phyloP scores from a whole-genome alignment of 2,113 vertebrate species.

The Centrocercus urophasianus region DNA sequence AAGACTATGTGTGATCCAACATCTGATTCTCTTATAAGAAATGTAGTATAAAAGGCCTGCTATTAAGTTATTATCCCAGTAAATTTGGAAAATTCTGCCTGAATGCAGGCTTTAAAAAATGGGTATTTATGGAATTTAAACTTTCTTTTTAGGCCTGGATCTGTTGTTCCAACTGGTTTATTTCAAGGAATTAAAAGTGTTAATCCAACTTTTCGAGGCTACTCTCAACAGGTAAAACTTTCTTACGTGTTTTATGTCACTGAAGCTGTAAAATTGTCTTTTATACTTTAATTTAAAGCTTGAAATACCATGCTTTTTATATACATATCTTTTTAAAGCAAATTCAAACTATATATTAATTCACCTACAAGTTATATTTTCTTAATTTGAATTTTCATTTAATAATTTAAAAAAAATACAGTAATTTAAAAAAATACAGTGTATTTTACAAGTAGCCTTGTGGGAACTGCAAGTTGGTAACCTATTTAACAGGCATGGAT shows the following conservation, averaged over 20 bases:
- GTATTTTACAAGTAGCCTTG: background rate
- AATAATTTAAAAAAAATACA: background rate
- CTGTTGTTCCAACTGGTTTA: conserved; percentile 93
- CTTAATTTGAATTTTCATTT: background rate
- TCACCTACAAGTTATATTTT: accelerated
- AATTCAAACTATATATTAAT: background rate
- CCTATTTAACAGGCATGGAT: background rate
- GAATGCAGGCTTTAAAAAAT: background rate
- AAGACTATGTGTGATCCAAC: background rate
- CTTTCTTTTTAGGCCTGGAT: conserved; percentile 85
- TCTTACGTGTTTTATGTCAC: background rate
- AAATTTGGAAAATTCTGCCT: background rate
- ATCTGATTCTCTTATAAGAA: background rate
- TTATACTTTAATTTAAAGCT: background rate
- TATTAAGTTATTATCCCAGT: background rate
- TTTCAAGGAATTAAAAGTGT: conserved; percentile 98
- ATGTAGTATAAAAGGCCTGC: background rate
- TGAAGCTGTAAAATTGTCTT: background rate
- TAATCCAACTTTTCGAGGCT: conserved; percentile 96
- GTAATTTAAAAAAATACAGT: background rate
- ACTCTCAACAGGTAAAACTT: conserved; percentile 92
- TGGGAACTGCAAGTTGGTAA: background rate
- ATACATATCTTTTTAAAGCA: background rate
- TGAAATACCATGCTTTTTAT: background rate
- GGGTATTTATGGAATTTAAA: background rate